These are phyloP conservation scores for Rhopalosiphum maidis DNA, from an alignment of 1,140 invertebrate species.

Conservation along the genomic window DNA sequence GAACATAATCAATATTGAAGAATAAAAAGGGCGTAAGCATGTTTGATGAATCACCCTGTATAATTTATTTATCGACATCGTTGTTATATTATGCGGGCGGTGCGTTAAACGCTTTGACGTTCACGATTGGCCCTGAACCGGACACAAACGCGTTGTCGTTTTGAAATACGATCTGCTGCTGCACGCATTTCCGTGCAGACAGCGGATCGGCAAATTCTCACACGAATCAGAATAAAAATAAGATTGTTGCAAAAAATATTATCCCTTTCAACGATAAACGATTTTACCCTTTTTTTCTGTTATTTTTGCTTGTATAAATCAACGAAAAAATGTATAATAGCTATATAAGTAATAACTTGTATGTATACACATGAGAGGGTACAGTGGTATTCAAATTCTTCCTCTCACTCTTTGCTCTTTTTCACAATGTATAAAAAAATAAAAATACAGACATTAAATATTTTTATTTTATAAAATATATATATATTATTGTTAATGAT, in stretches of 20 bases:
- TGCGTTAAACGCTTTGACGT: not conserved
- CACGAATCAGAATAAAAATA: not conserved
- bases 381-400: too few relatives aligned
- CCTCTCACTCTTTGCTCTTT: too few relatives aligned
- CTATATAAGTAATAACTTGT: not conserved
- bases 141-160: not conserved
- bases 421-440: too few relatives aligned
- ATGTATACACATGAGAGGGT: too few relatives aligned
- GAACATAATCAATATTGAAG: too few relatives aligned
- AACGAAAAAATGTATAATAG: not conserved
- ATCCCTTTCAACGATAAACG: not conserved
- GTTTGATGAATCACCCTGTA: too few relatives aligned
- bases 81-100: not conserved
- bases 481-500: too few relatives aligned
- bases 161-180: not conserved
- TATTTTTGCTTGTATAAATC: not conserved
- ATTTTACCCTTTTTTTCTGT: not conserved
- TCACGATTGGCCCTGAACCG: conserved; percentile 47
- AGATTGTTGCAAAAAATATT: not conserved
- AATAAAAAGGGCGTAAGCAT: too few relatives aligned
- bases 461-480: too few relatives aligned
- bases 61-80: not conserved
- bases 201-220: not conserved
- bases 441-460: too few relatives aligned
- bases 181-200: conserved; percentile 17